Evolutionary conservation across 2,888 invertebrate species (phyloP), one percentile per base, ranked within the genome.

Genomic region (Ecliptopera silaceata): DNA sequence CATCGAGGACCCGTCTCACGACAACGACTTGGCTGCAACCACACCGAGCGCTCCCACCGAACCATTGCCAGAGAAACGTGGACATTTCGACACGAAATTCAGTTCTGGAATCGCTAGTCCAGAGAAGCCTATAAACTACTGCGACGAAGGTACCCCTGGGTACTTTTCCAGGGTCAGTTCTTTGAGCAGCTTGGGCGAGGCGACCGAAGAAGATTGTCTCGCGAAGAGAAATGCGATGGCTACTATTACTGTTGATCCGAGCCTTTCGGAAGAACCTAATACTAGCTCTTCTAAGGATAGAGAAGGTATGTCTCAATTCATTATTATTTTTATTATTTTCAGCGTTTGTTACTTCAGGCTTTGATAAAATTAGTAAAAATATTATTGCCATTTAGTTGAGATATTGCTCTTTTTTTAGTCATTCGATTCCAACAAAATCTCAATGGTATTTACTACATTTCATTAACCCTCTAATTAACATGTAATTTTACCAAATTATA

Each of bases 111-210:
- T 95, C 71, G 93, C 94, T 72, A 95, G 95, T 22, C 95, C 96
- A 0, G 96, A 96, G 69, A 96, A 96, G 71, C 95, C 96, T 0
- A 93, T 95, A 4, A 95, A 95, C 74, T 97, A 97, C 79, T 96
- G 96, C 71, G 97, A 97, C 63, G 97, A 97, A 77, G 97, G 96
- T 0, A 97, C 97, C 0, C 97, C 97, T 0, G 95, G 95, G 0
- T 95, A 94, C 79, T 96, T 95, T 74, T 96, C 96, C 4, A 86
- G 94, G 6, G 93, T 93, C 38, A 93, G 93, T 68, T 93, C 93
- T 0, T 70, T 93, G 47, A 93, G 93, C 71, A 93, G 93, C 60
- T 78, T 94, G 11, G 91, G 88, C 0, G 93, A 93, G 62, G 90
- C 92, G 0, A 88, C 88, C 0, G 90, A 90, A 42, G 90, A 86